Percentiles rank a stretch among this genome's conserved stretches.
These are phyloP conservation scores for Hydractinia echinata DNA, from an alignment of 30 jellyfish, hydroid and myxozoan genomes.

Conservation along the genomic window DNA sequence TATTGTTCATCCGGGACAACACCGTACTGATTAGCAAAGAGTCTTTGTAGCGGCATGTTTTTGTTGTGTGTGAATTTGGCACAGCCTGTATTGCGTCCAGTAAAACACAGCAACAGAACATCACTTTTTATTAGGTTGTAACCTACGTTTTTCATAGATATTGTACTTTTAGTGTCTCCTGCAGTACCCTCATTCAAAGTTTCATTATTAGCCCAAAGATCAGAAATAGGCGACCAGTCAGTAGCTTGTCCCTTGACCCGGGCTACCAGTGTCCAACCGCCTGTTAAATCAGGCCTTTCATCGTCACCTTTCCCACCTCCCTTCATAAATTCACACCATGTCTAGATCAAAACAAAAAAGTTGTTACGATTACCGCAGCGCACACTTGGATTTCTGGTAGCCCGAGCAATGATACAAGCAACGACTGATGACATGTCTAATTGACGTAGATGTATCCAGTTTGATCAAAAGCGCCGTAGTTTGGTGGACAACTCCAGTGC, in stretches of 20 bases:
- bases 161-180: constrained; percentile 51
- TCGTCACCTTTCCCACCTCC: constrained; percentile 88
- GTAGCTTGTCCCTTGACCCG: constrained; percentile 94
- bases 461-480: constrained; percentile 78
- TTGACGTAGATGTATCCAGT: constrained; percentile 78
- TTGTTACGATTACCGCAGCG: not conserved
- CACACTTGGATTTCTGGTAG: constrained; percentile 59
- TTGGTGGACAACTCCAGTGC: constrained; percentile 98
- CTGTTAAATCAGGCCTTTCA: constrained; percentile 77
- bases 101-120: constrained; percentile 74
- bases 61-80: constrained; percentile 95
- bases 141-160: constrained; percentile 92
- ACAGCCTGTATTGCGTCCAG: constrained; percentile 87
- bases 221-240: constrained; percentile 98
- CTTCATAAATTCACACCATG: constrained; percentile 95
- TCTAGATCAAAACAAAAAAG: constrained; percentile 37
- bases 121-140: constrained; percentile 54
- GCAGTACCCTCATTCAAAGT: constrained; percentile 81
- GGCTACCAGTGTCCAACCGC: constrained; percentile 99
- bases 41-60: constrained; percentile 80
- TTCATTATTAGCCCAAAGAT: constrained; percentile 76
- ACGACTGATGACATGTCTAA: constrained; percentile 31
- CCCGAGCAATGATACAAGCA: constrained; percentile 67
- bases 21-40: constrained; percentile 73
- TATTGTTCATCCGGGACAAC: constrained; percentile 96